These are phyloP conservation scores for Neosalanx taihuensis DNA, from an alignment of 2,797 vertebrate species.

Conservation along the genomic window DNA sequence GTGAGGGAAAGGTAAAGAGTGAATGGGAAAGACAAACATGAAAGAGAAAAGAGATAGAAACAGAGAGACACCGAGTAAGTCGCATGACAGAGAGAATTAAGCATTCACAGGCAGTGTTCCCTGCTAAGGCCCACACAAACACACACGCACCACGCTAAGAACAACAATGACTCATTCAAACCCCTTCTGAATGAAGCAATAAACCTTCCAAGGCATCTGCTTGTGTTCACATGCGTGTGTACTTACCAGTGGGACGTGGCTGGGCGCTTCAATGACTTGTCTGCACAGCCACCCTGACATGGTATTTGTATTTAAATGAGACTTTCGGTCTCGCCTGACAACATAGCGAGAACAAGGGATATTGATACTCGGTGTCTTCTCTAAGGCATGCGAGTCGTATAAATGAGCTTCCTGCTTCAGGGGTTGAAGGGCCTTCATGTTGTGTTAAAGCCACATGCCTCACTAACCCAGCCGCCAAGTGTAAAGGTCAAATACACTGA, in stretches of 20 bases:
- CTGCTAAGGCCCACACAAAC: constrained; percentile 28
- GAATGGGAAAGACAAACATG: too few relatives aligned
- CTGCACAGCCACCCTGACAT: constrained; percentile 59
- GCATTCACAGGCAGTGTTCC: background rate
- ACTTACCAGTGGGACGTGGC: constrained; percentile 40
- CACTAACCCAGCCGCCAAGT: constrained; percentile 16
- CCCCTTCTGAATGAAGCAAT: constrained; percentile 64
- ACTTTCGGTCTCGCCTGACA: constrained; percentile 35
- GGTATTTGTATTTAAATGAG: constrained; percentile 65
- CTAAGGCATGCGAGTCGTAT: constrained; percentile 14
- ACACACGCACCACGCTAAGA: constrained; percentile 14
- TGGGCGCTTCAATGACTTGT: constrained; percentile 48
- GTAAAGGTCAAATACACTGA: constrained; percentile 50
- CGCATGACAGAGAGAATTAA: background rate
- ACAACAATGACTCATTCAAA: constrained; percentile 55
- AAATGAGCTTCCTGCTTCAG: too few relatives aligned
- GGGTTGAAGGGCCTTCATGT: background rate
- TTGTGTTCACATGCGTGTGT: constrained; percentile 54
- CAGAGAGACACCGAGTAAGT: background rate
- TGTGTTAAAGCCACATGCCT: constrained; percentile 6
- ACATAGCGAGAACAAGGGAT: constrained; percentile 27
- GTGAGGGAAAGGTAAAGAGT: too few relatives aligned
- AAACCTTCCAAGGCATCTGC: constrained; percentile 56
- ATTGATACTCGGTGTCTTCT: constrained; percentile 26
- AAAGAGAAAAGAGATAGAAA: background rate